Evolutionary conservation across 2,113 vertebrate species (phyloP).

Genomic region (Salminus brasiliensis): DNA sequence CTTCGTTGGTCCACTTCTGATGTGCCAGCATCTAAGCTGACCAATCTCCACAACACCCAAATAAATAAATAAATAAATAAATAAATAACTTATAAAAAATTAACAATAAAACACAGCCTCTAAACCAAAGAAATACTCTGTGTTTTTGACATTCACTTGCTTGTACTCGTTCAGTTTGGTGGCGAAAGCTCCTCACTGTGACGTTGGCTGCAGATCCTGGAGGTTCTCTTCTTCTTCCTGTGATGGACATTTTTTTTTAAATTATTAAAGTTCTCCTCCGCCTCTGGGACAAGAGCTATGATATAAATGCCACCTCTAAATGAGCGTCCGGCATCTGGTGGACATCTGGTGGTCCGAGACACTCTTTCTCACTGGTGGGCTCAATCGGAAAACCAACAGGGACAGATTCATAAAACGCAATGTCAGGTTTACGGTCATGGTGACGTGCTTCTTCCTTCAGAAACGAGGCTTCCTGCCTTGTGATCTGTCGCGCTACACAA

Average conservation of each 20-base stretch:
- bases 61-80: conserved; percentile 37
- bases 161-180: conserved; percentile 46
- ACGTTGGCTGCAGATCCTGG: neutral
- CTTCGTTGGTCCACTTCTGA: neutral
- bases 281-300: conserved; percentile 3
- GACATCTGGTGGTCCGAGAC: neutral
- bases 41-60: neutral
- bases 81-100: conserved; percentile 50
- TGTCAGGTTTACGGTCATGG: too few species aligned
- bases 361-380: neutral
- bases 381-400: neutral
- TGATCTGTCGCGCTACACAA: too few species aligned
- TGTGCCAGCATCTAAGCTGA: conserved; percentile 9
- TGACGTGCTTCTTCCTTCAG: too few species aligned
- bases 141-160: conserved; percentile 64
- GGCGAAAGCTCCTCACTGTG: conserved; percentile 38
- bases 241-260: too few species aligned
- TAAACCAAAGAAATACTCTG: conserved; percentile 47
- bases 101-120: conserved; percentile 50
- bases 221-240: too few species aligned
- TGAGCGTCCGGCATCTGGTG: neutral
- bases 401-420: too few species aligned
- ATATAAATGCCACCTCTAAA: neutral
- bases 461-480: too few species aligned
- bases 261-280: too few species aligned